Conservation (phyloP, 2,888 invertebrate species). For the Melieria omissa region DNA sequence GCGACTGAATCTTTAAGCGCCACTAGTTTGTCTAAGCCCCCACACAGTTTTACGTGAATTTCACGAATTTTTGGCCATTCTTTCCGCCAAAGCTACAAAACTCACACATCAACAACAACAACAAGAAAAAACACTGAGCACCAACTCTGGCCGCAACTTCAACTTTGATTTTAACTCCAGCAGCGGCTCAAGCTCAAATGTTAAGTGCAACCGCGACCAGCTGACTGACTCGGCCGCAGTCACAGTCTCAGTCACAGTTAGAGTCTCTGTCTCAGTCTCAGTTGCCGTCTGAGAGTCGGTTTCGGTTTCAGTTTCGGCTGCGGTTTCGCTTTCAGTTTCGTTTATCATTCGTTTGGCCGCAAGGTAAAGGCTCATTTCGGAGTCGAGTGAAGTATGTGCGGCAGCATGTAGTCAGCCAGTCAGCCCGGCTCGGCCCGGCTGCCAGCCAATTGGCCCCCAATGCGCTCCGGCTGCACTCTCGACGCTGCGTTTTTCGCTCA, state of each 20-base stretch:
- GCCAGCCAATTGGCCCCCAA: too few relatives aligned
- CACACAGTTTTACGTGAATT: not conserved
- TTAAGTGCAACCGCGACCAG: not conserved
- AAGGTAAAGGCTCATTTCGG: not conserved
- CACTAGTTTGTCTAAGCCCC: not conserved
- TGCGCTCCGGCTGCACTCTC: too few relatives aligned
- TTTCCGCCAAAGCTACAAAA: not conserved
- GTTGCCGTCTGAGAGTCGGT: constrained; percentile 14
- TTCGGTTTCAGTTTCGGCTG: constrained; percentile 24
- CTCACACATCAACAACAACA: not conserved
- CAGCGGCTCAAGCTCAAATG: not conserved
- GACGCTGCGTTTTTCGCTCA: too few relatives aligned
- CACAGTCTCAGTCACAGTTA: not conserved
- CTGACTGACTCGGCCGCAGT: not conserved
- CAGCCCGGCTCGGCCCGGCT: too few relatives aligned
- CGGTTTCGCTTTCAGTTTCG: constrained; percentile 26
- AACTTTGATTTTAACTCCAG: constrained; percentile 17
- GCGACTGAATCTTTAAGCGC: constrained; percentile 18
- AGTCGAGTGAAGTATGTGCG: not conserved
- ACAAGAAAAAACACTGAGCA: not conserved
- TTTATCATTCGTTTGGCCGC: constrained; percentile 16
- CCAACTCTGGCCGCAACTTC: constrained; percentile 26
- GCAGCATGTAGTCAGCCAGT: too few relatives aligned
- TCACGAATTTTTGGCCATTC: not conserved
- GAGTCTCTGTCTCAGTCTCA: constrained; percentile 1